A percentile compares a stretch with the other conserved stretches of the same genome.
phyloP scores from a whole-genome alignment of 2,888 invertebrate species.

The Zele albiditarsus region DNA sequence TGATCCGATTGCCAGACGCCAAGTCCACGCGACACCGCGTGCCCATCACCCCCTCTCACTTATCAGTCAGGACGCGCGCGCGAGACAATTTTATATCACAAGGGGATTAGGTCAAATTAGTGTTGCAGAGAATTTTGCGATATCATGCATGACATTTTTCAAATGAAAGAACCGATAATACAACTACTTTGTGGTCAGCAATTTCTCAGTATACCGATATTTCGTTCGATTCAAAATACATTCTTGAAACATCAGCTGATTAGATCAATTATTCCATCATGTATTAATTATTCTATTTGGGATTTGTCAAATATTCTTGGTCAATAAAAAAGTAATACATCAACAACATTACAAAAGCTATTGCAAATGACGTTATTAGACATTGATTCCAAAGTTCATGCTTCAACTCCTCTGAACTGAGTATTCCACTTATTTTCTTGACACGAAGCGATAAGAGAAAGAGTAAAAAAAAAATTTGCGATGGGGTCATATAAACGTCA shows the following conservation, averaged over 20 bases:
- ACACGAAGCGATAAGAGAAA: background rate
- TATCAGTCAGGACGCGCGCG: slow-evolving; percentile 43
- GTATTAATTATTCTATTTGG: background rate
- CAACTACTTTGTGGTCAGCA: background rate
- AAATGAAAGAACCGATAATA: background rate
- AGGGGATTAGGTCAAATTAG: slow-evolving; percentile 23
- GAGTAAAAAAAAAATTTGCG: background rate
- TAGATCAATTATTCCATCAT: background rate
- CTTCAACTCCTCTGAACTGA: background rate
- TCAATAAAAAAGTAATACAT: background rate
- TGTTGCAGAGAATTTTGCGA: background rate
- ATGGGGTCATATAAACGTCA: background rate
- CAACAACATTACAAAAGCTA: background rate
- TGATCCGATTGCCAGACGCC: slow-evolving; percentile 29
- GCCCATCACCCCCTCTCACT: slow-evolving; percentile 32
- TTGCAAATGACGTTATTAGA: background rate
- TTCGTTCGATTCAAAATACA: background rate
- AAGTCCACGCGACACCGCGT: slow-evolving; percentile 47
- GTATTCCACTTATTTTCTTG: background rate
- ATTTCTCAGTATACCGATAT: background rate
- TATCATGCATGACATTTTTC: slow-evolving; percentile 16
- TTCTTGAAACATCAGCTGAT: background rate
- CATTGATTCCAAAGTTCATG: slow-evolving; percentile 1
- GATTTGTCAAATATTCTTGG: background rate
- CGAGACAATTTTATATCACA: slow-evolving; percentile 28